A percentile compares a stretch with the other conserved stretches of the same genome.
Evolutionary conservation across 2,797 vertebrate species (phyloP).

Genomic region (Sebastolobus altivelis): DNA sequence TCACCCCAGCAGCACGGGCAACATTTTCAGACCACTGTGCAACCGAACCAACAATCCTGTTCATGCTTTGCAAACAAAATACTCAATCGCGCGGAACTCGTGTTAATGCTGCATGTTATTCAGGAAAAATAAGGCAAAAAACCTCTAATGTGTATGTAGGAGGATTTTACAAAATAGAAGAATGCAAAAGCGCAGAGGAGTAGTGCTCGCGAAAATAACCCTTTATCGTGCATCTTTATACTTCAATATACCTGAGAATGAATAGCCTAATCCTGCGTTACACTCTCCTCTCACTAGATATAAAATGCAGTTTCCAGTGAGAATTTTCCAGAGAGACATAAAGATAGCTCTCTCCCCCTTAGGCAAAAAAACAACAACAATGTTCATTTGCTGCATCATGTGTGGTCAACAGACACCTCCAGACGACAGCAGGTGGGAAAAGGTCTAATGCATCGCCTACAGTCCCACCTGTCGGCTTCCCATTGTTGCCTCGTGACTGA

Average conservation of each 20-base stretch:
- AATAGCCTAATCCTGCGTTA: slow-evolving; percentile 28
- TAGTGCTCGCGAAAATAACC: background rate
- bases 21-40: slow-evolving; percentile 40
- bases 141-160: background rate
- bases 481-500: slow-evolving; percentile 68
- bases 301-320: slow-evolving; percentile 31
- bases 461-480: slow-evolving; percentile 73
- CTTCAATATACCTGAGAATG: slow-evolving; percentile 24
- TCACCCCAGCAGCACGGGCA: slow-evolving; percentile 48
- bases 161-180: slow-evolving; percentile 28
- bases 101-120: slow-evolving; percentile 26
- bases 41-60: slow-evolving; percentile 42
- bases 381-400: slow-evolving; percentile 73
- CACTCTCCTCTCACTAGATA: slow-evolving; percentile 9
- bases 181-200: slow-evolving; percentile 14
- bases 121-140: slow-evolving; percentile 10
- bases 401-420: slow-evolving; percentile 78
- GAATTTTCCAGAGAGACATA: slow-evolving; percentile 48
- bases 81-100: slow-evolving; percentile 9
- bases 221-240: slow-evolving; percentile 27
- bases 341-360: slow-evolving; percentile 31
- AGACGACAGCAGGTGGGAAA: slow-evolving; percentile 65
- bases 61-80: slow-evolving; percentile 45
- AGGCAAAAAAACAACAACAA: slow-evolving; percentile 61
- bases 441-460: slow-evolving; percentile 67